Percentiles rank a stretch among this genome's conserved stretches.
phyloP scores from a whole-genome alignment of 2,113 vertebrate genomes.

The Montifringilla adamsi region DNA sequence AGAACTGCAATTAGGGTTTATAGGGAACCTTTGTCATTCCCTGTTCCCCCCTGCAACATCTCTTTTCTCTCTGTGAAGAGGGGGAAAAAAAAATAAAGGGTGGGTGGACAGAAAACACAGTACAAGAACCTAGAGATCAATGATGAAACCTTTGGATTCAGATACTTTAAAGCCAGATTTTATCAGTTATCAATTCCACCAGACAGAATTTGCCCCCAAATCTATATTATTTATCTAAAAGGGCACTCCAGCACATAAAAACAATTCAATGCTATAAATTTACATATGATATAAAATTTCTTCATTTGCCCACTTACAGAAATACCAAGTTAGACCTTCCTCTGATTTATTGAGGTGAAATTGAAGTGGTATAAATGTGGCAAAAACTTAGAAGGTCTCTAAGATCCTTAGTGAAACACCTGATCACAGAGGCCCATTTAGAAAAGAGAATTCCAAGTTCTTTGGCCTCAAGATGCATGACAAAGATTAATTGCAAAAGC shows the following conservation, averaged over 20 bases:
- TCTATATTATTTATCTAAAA: neutral
- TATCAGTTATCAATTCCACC: neutral
- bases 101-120: neutral
- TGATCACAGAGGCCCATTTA: neutral
- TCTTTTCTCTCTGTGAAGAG: neutral
- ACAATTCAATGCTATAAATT: neutral
- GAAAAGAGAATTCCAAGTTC: neutral
- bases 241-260: neutral
- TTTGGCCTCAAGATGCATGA: neutral
- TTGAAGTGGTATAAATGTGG: neutral
- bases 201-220: neutral
- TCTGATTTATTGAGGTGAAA: neutral
- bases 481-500: slow-evolving; percentile 1
- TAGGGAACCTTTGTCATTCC: neutral
- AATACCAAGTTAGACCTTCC: neutral
- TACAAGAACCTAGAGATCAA: neutral
- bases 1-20: neutral
- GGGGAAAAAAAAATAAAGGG: rapidly evolving
- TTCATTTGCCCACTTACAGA: neutral
- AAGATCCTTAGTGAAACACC: slow-evolving; percentile 4
- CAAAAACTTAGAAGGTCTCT: neutral
- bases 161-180: neutral
- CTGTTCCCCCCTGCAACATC: neutral
- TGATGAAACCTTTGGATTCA: neutral
- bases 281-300: neutral